Evolutionary conservation across 2,888 invertebrate species (phyloP), one percentile per base, ranked within the genome.

Genomic region (Amblyteles armatorius): DNA sequence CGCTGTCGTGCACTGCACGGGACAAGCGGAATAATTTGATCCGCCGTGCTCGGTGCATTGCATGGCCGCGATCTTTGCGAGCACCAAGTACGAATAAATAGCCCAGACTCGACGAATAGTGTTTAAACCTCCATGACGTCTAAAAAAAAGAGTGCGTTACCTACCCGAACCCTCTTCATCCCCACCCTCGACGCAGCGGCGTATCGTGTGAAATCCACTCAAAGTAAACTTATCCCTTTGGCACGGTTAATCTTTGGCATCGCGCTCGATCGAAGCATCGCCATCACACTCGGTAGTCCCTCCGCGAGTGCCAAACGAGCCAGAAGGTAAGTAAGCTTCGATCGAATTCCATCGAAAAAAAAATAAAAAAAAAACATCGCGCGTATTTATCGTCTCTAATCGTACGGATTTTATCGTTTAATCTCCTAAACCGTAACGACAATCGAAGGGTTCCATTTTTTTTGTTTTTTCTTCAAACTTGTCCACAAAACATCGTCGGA

Each of bases 171-270:
- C 60, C 48, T 68, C 40, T 55, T 69, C 60, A 16, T 67, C n/a
- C 50, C 48, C 63, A 40, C 50, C n/a, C n/a, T 72, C 33, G 50
- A 57, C 26, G 11, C 65, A 33, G 73, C 67, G 55, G 22, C 71
- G 72, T 40, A 86, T 88, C 11, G 57, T 4, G 57, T 57, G 88
- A 91, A 92, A 91, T 91, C 87, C 90, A 90, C 88, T 89, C 87
- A 88, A 92, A 90, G 89, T 88, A 88, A 90, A 90, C 90, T 89
- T 91, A 90, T 90, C 92, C 72, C 90, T 91, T 92, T 92, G 92
- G 92, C 92, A 92, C 88, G 44, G 88, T 90, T 89, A 71, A 69
- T 90, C 88, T 88, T 90, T 90, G 91, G 90, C 90, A 82, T 83
- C 83, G 74, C 73, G 69, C 71, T 67, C 36, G 77, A 84, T 85